Percentiles rank a stretch among this genome's conserved stretches.
These are phyloP conservation scores for Geophilus truncorum DNA, from an alignment of 2,888 invertebrate species.

Conservation along the genomic window DNA sequence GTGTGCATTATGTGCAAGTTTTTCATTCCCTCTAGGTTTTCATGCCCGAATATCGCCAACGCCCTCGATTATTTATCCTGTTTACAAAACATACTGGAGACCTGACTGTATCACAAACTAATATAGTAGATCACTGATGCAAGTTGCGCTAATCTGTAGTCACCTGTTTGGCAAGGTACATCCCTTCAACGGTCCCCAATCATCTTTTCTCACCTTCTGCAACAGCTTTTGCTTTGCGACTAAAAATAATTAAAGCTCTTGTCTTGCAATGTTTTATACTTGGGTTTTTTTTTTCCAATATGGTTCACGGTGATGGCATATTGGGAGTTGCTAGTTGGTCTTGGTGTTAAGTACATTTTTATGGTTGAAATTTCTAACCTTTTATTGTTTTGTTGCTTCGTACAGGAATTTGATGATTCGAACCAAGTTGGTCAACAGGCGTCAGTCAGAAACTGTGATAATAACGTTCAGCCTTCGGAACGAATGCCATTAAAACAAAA, in stretches of 20 bases:
- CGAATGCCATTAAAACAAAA: constrained; percentile 10
- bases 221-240: not conserved
- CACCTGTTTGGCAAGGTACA: not conserved
- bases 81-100: constrained; percentile 23
- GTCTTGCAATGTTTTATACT: not conserved
- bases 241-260: too few species aligned
- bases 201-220: too few species aligned
- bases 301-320: too few species aligned
- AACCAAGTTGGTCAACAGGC: not conserved
- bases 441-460: not conserved
- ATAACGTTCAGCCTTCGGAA: not conserved
- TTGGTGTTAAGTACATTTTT: too few species aligned
- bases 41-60: constrained; percentile 24
- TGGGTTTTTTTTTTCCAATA: not conserved
- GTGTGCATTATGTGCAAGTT: not conserved
- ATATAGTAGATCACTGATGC: constrained; percentile 17
- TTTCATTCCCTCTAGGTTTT: constrained; percentile 14
- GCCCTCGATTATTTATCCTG: constrained; percentile 23
- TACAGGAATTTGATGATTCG: not conserved
- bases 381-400: not conserved
- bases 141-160: not conserved
- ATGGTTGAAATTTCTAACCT: not conserved
- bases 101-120: constrained; percentile 13
- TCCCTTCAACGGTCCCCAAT: not conserved
- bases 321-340: too few species aligned